Conservation (phyloP, 2,888 invertebrate genomes). For the Drosophila tripunctata region DNA sequence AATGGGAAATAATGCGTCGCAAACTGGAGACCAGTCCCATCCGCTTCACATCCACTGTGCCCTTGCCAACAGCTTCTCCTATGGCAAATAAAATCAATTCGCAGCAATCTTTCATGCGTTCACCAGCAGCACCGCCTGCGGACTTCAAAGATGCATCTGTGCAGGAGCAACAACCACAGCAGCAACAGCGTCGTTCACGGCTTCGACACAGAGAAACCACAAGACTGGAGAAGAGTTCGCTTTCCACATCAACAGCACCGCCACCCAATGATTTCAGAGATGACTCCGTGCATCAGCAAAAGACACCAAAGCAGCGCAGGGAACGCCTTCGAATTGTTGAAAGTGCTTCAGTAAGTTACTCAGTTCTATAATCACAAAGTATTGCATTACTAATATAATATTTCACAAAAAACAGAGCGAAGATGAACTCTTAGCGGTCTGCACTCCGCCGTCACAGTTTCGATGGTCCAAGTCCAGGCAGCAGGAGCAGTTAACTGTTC, state of each 20-base stretch:
- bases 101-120: not conserved
- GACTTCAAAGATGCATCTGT: conserved; percentile 15
- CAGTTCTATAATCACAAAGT: not conserved
- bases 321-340: not conserved
- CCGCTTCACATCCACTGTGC: not conserved
- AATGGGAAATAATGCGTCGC: conserved; percentile 58
- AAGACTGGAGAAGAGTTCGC: not conserved
- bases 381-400: not conserved
- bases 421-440: conserved; percentile 22
- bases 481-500: not conserved
- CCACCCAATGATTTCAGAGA: not conserved
- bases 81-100: not conserved
- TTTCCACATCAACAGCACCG: not conserved
- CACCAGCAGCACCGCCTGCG: conserved; percentile 28
- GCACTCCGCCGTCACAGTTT: conserved; percentile 34
- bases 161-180: not conserved
- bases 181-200: not conserved
- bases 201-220: not conserved
- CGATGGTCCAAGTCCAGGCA: conserved; percentile 15
- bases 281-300: not conserved
- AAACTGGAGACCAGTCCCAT: conserved; percentile 32
- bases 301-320: not conserved
- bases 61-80: not conserved
- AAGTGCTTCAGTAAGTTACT: conserved; percentile 16
- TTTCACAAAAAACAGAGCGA: conserved; percentile 21